These are phyloP conservation scores for Diachasma alloeum DNA, from an alignment of 1,140 invertebrate genomes.

Conservation along the genomic window DNA sequence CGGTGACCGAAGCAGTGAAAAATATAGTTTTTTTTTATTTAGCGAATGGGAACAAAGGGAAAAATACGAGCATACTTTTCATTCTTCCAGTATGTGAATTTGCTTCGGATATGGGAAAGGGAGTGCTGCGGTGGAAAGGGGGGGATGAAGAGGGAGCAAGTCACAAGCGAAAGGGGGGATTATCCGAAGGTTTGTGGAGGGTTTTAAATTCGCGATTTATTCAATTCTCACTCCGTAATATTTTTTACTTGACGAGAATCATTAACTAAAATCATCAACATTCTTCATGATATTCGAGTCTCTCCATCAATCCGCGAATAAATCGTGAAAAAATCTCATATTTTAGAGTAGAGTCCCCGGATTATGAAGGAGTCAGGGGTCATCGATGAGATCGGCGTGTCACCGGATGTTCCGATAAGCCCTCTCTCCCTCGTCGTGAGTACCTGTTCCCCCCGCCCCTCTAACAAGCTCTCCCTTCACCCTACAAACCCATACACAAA, in stretches of 20 bases:
- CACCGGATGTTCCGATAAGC: slow-evolving; percentile 40
- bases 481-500: too few relatives aligned
- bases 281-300: too few relatives aligned
- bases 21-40: not conserved
- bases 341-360: not conserved
- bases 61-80: slow-evolving; percentile 8
- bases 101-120: not conserved
- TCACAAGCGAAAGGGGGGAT: not conserved
- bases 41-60: not conserved
- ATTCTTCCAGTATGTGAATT: not conserved
- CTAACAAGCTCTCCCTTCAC: not conserved
- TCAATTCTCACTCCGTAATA: too few relatives aligned
- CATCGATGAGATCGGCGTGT: slow-evolving; percentile 36
- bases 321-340: not conserved
- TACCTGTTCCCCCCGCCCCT: not conserved
- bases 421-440: not conserved
- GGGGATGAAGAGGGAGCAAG: not conserved
- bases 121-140: not conserved
- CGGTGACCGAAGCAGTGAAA: not conserved
- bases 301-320: too few relatives aligned
- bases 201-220: too few relatives aligned
- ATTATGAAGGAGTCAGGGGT: slow-evolving; percentile 13
- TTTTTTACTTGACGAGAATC: too few relatives aligned
- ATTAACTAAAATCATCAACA: too few relatives aligned
- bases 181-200: not conserved